These are phyloP conservation scores for Clarias magur DNA, from an alignment of 2,113 vertebrate species.

Conservation along the genomic window DNA sequence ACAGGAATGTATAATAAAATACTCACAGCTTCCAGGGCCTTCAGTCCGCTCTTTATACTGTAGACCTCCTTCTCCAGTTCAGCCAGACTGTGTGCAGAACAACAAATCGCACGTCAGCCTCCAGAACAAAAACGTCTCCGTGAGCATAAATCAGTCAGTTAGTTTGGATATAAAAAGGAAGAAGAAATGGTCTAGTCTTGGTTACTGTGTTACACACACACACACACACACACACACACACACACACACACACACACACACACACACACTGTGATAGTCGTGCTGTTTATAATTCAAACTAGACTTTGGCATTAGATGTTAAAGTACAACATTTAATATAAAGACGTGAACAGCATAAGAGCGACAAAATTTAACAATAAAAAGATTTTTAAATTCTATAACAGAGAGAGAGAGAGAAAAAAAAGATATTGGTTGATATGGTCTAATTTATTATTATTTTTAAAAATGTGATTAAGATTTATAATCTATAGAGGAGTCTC, in stretches of 20 bases:
- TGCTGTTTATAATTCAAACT: too few relatives aligned
- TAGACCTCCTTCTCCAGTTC: constrained; percentile 53
- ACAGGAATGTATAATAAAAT: constrained; percentile 28
- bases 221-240: too few relatives aligned
- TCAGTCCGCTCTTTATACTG: constrained; percentile 47
- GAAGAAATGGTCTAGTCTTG: not conserved
- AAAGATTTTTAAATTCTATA: not conserved
- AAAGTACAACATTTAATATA: too few relatives aligned
- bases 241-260: too few relatives aligned
- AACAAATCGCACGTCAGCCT: constrained; percentile 12
- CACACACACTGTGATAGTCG: not conserved
- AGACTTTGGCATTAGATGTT: too few relatives aligned
- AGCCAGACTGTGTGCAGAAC: constrained; percentile 40
- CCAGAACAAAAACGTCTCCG: not conserved
- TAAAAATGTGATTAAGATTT: too few relatives aligned
- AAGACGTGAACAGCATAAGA: not conserved
- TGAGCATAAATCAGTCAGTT: not conserved
- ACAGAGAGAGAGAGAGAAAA: not conserved
- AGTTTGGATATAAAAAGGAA: not conserved
- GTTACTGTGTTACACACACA: too few relatives aligned
- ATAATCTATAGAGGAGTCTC: not conserved
- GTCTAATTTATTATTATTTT: too few relatives aligned
- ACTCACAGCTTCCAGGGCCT: constrained; percentile 50
- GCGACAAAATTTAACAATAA: not conserved
- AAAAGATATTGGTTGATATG: not conserved